Conservation (phyloP, 2,888 invertebrate genomes). For the Nephrotoma flavescens region DNA sequence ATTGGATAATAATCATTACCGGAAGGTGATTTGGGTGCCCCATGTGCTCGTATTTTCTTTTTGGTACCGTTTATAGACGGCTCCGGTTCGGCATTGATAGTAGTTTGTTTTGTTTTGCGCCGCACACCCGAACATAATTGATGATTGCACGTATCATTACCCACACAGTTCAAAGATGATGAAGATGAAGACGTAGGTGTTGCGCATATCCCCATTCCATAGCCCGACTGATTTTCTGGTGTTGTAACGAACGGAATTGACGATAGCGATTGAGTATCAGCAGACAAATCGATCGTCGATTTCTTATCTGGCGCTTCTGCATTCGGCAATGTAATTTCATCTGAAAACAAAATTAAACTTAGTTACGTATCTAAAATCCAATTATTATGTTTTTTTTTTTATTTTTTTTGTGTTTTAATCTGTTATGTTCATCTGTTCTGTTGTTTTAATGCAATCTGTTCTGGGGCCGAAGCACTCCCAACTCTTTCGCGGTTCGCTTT, state of each 20-base stretch:
- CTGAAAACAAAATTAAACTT: background rate
- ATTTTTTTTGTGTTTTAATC: too few species aligned
- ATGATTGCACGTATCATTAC: background rate
- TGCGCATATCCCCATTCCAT: background rate
- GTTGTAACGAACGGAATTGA: background rate
- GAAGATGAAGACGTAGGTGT: background rate
- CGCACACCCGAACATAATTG: constrained; percentile 8
- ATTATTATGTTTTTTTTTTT: too few species aligned
- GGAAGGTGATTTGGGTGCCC: constrained; percentile 36
- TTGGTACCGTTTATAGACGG: constrained; percentile 39
- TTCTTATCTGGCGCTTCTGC: background rate
- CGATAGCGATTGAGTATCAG: background rate
- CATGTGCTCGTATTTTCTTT: constrained; percentile 44
- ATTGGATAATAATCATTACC: constrained; percentile 22
- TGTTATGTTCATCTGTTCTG: too few species aligned
- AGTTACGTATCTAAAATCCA: background rate
- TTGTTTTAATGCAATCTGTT: too few species aligned
- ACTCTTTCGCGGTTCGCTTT: too few species aligned
- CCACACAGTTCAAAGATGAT: background rate
- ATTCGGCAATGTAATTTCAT: background rate
- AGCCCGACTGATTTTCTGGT: background rate
- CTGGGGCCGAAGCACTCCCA: too few species aligned
- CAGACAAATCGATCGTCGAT: background rate
- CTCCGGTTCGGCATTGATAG: background rate
- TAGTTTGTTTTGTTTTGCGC: constrained; percentile 8